Evolutionary conservation across 2,797 vertebrate species (phyloP), one percentile per base, ranked within the genome.

Genomic region (Anomalospiza imberbis): DNA sequence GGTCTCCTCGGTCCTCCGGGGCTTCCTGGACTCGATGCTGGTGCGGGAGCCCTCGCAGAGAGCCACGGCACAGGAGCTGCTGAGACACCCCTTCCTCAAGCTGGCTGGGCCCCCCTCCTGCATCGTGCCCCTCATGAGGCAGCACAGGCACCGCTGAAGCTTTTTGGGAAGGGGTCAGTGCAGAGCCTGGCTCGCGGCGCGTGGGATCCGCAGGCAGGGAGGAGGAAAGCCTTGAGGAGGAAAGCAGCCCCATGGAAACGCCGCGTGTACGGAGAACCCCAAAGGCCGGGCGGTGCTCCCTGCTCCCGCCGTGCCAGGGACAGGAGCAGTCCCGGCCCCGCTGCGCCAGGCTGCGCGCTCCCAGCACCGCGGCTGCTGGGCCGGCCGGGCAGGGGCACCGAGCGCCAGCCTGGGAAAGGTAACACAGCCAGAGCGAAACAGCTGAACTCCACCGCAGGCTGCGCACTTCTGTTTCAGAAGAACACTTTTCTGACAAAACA

Each of bases 81-180:
- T 99, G 57, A 98, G 98, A 97, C 99, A 99, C 94, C 98, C 99
- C 0, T 99, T 99, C 94, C 98, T 99, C 93, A 99, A 99, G 95
- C 89, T 99, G 95, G 98, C 99, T 5, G 99, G 99, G 66, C 98
- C 99, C 2, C 99, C 99, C 5, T 98, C 99, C 40, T 99, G 99
- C 98, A 99, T 99, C 38, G 98, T 99, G 71, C 99, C 99, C 55
- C 99, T 99, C 84, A 99, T 99, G 99, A 98, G 99, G 97, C 99
- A 99, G 95, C 99, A 99, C 94, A 98, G 99, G 84, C 99, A 99
- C 75, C 99, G 98, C 97, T 99, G 98, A 99, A 0, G 20, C 38
- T 11, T 34, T 42, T 20, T 1, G 3, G 58, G 74, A 44, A 47
- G 36, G 91, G 34, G 31, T 65, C 12, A 6, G 65, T 36, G 63